Conservation (phyloP, 2,888 invertebrate species). For the Andrena marginata region DNA sequence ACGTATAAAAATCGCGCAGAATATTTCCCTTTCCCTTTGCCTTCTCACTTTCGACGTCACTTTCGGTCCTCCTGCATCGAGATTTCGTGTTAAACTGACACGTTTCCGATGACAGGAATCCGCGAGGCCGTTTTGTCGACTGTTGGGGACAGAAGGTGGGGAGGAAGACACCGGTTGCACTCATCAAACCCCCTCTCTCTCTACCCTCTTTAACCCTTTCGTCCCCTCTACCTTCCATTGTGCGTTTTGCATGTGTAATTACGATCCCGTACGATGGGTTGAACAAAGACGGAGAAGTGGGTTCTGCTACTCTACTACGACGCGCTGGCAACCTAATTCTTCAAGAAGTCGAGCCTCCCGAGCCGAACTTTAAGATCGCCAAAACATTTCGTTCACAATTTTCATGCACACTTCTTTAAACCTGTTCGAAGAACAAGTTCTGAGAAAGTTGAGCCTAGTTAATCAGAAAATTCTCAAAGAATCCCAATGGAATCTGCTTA, state of each 20-base stretch:
- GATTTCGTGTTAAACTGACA: slow-evolving; percentile 83
- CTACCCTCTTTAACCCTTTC: slow-evolving; percentile 70
- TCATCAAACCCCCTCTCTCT: slow-evolving; percentile 82
- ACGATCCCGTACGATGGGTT: slow-evolving; percentile 48
- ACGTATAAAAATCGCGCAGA: background rate
- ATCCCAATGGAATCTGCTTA: background rate
- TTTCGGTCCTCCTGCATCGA: slow-evolving; percentile 77
- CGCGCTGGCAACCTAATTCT: background rate
- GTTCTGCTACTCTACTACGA: no score
- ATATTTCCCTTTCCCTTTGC: slow-evolving; percentile 1
- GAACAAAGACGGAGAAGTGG: background rate
- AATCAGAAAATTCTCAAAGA: background rate
- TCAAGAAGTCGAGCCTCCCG: background rate
- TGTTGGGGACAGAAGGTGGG: slow-evolving; percentile 76
- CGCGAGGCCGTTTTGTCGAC: slow-evolving; percentile 77
- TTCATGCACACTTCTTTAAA: no score
- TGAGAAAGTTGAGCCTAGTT: background rate
- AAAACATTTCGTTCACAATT: background rate
- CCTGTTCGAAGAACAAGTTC: no score
- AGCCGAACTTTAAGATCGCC: background rate
- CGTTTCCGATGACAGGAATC: slow-evolving; percentile 81
- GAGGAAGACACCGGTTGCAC: slow-evolving; percentile 84
- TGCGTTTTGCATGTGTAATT: slow-evolving; percentile 75
- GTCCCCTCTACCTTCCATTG: slow-evolving; percentile 64
- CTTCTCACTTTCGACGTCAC: slow-evolving; percentile 44